A percentile compares a stretch with the other conserved stretches of the same genome.
These are phyloP conservation scores for Bostrychus sinensis DNA, from an alignment of 2,113 vertebrate genomes.

Conservation along the genomic window DNA sequence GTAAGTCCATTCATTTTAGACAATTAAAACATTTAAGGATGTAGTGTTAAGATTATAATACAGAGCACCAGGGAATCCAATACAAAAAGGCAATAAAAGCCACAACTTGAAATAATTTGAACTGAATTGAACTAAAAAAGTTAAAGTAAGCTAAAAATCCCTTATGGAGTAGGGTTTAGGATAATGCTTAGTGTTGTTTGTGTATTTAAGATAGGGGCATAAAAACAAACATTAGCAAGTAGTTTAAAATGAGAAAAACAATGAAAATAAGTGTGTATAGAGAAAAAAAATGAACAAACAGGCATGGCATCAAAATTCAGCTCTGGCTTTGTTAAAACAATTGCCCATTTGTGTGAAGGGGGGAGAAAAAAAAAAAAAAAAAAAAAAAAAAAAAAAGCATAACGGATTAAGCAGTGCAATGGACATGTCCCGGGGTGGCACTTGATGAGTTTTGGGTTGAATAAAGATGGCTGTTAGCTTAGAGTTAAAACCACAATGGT, in stretches of 20 bases:
- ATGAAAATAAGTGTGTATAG: conserved; percentile 19
- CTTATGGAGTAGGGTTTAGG: conserved; percentile 15
- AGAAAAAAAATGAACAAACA: conserved; percentile 19
- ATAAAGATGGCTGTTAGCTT: conserved; percentile 15
- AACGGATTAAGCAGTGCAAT: conserved; percentile 27
- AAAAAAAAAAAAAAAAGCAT: conserved; percentile 31
- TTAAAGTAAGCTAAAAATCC: conserved; percentile 52
- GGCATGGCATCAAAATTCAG: conserved; percentile 49
- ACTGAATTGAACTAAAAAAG: conserved; percentile 34
- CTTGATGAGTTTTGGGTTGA: conserved; percentile 45
- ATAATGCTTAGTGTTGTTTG: conserved; percentile 36
- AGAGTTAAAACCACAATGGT: conserved; percentile 9
- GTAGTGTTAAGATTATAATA: conserved; percentile 57
- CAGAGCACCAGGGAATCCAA: conserved; percentile 70
- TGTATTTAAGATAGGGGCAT: conserved; percentile 39
- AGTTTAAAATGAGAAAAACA: conserved; percentile 15
- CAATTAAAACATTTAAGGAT: conserved; percentile 25
- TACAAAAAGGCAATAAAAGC: conserved; percentile 39
- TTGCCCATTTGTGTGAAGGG: background rate
- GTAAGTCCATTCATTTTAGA: conserved; percentile 12
- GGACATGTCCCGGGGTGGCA: conserved; percentile 46
- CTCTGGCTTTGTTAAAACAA: conserved; percentile 19
- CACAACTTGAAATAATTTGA: conserved; percentile 53
- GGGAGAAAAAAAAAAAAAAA: conserved; percentile 27
- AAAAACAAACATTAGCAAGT: conserved; percentile 24